Evolutionary conservation across 2,797 vertebrate genomes (phyloP).

Genomic region (Menidia menidia): DNA sequence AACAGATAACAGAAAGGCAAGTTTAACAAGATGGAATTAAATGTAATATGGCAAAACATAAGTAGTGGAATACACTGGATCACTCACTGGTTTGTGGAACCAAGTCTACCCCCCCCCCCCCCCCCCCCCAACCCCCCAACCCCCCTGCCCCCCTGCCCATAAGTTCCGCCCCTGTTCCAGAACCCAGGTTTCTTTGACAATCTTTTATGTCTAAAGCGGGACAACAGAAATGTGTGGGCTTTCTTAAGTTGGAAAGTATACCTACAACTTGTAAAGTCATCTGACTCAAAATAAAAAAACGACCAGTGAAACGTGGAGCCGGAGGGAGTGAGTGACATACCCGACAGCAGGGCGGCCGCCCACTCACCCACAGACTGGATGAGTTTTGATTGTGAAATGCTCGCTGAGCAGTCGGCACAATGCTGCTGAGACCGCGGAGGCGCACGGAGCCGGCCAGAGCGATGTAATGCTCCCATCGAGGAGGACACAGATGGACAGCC

Average conservation of each 20-base stretch:
- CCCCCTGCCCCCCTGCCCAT: too few species aligned
- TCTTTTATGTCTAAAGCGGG: background rate
- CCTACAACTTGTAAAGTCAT: constrained; percentile 6
- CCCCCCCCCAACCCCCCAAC: too few species aligned
- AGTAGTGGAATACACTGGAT: background rate
- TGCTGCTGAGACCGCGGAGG: constrained; percentile 68
- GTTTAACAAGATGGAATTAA: background rate
- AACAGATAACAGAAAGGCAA: too few species aligned
- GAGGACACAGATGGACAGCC: constrained; percentile 83
- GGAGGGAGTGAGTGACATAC: constrained; percentile 68
- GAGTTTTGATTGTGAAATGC: constrained; percentile 73
- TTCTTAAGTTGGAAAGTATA: constrained; percentile 10
- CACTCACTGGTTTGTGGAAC: background rate
- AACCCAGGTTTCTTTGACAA: background rate
- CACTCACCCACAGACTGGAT: constrained; percentile 67
- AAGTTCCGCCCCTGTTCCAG: background rate
- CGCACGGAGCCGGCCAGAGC: constrained; percentile 63
- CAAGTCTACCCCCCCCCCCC: too few species aligned
- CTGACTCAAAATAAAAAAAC: constrained; percentile 24
- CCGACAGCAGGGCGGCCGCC: constrained; percentile 67
- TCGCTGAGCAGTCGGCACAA: constrained; percentile 77
- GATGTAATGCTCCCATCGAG: constrained; percentile 76
- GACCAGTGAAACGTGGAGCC: constrained; percentile 13
- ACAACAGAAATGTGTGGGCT: background rate
- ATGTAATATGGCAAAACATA: too few species aligned